Conservation (phyloP, 1,140 invertebrate genomes). For the Neodiprion virginianus region DNA sequence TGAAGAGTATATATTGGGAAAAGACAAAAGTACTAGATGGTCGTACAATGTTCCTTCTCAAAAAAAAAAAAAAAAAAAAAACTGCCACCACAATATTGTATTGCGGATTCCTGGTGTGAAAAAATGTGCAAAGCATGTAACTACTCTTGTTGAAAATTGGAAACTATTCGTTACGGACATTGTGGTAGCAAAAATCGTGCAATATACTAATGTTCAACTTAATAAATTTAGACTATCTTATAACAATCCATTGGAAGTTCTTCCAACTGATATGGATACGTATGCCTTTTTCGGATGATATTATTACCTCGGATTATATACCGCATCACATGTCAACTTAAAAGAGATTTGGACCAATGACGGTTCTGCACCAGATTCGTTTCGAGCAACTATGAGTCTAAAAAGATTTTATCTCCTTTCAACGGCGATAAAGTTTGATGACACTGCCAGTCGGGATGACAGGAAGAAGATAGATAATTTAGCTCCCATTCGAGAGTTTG, state of each 20-base stretch:
- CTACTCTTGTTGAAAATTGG: constrained; percentile 31
- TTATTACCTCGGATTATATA: constrained; percentile 59
- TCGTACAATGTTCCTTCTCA: constrained; percentile 1
- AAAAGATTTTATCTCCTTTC: constrained; percentile 61
- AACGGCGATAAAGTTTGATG: constrained; percentile 59
- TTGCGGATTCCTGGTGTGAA: constrained; percentile 27
- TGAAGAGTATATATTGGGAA: not conserved
- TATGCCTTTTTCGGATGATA: constrained; percentile 62
- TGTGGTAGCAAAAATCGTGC: constrained; percentile 33
- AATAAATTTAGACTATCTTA: constrained; percentile 31
- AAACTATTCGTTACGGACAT: constrained; percentile 31
- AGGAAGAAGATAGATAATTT: constrained; percentile 58
- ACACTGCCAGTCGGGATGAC: constrained; percentile 41
- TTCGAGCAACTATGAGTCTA: constrained; percentile 56
- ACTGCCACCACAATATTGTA: constrained; percentile 13
- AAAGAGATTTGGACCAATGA: constrained; percentile 58
- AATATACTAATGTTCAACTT: constrained; percentile 37
- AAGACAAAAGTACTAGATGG: constrained; percentile 17
- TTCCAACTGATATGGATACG: constrained; percentile 55
- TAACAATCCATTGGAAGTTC: constrained; percentile 37
- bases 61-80: constrained; percentile 10
- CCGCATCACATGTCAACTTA: constrained; percentile 55
- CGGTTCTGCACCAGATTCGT: constrained; percentile 54
- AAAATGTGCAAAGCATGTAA: constrained; percentile 27
- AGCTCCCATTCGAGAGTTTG: constrained; percentile 59